Percentiles rank a stretch among this genome's conserved stretches.
Evolutionary conservation across 1,140 invertebrate genomes (phyloP).

Genomic region (Zaprionus ornatus): DNA sequence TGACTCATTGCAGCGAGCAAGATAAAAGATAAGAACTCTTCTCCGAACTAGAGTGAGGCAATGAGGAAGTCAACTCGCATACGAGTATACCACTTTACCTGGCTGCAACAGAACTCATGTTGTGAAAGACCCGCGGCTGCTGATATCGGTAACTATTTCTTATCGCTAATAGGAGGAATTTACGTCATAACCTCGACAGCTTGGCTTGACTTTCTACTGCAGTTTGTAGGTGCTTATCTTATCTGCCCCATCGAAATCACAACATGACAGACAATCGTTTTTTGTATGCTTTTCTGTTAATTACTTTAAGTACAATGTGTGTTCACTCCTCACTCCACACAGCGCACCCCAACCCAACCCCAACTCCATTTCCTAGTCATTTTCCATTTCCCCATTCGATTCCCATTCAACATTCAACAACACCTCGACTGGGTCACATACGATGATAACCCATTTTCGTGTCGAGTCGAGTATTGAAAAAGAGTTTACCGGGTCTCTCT

Average conservation of each 20-base stretch:
- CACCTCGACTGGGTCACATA: slow-evolving; percentile 59
- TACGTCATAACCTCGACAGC: slow-evolving; percentile 42
- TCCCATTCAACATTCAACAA: slow-evolving; percentile 27
- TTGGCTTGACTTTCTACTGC: slow-evolving; percentile 21
- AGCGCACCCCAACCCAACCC: neutral
- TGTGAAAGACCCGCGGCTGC: slow-evolving; percentile 49
- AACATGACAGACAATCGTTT: slow-evolving; percentile 44
- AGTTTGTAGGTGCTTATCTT: slow-evolving; percentile 52
- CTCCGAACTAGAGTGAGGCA: neutral
- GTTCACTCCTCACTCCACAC: neutral
- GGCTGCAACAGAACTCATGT: slow-evolving; percentile 47
- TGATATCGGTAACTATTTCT: slow-evolving; percentile 19
- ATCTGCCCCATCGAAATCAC: slow-evolving; percentile 40
- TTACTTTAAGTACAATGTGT: slow-evolving; percentile 25
- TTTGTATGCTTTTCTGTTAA: slow-evolving; percentile 29
- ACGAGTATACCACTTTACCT: neutral
- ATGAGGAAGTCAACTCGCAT: slow-evolving; percentile 9
- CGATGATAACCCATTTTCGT: slow-evolving; percentile 70
- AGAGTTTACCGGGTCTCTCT: slow-evolving; percentile 33
- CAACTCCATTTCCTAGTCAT: neutral
- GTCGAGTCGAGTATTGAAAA: slow-evolving; percentile 20
- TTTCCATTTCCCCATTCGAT: neutral
- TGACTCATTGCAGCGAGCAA: neutral
- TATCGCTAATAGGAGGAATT: slow-evolving; percentile 56
- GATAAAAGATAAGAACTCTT: slow-evolving; percentile 13